phyloP scores from a whole-genome alignment of 2,797 vertebrate species.

The Channa striata region DNA sequence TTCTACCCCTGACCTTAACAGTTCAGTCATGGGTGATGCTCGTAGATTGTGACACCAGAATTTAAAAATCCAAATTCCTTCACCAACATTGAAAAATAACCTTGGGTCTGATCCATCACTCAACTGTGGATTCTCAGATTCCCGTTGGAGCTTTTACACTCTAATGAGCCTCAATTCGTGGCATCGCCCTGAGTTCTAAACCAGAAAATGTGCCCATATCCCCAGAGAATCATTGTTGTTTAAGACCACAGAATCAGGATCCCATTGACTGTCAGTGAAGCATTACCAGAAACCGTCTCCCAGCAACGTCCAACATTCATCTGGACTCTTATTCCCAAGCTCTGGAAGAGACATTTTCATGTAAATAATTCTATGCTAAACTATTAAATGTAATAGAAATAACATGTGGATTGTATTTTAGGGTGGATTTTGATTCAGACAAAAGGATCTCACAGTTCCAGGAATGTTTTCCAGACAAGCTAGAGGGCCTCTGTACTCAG shows the following conservation, averaged over 20 bases:
- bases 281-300: slow-evolving; percentile 57
- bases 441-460: slow-evolving; percentile 48
- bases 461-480: slow-evolving; percentile 64
- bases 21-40: background rate
- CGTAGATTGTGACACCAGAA: background rate
- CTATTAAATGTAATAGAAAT: slow-evolving; percentile 64
- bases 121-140: slow-evolving; percentile 19
- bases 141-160: slow-evolving; percentile 27
- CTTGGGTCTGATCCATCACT: slow-evolving; percentile 24
- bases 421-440: slow-evolving; percentile 58
- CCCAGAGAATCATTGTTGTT: slow-evolving; percentile 13
- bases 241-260: slow-evolving; percentile 54
- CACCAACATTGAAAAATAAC: slow-evolving; percentile 15
- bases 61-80: slow-evolving; percentile 25
- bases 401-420: slow-evolving; percentile 70
- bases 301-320: slow-evolving; percentile 42
- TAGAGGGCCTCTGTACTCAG: slow-evolving; percentile 55
- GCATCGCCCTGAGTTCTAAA: slow-evolving; percentile 19
- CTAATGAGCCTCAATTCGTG: slow-evolving; percentile 26
- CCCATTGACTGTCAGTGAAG: slow-evolving; percentile 50
- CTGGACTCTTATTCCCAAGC: slow-evolving; percentile 48
- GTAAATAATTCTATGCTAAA: slow-evolving; percentile 59
- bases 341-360: slow-evolving; percentile 48
- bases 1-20: background rate
- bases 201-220: slow-evolving; percentile 22